A percentile compares a stretch with the other conserved stretches of the same genome.
Evolutionary conservation across 2,797 vertebrate species (phyloP).

Genomic region (Clarias pachynema): DNA sequence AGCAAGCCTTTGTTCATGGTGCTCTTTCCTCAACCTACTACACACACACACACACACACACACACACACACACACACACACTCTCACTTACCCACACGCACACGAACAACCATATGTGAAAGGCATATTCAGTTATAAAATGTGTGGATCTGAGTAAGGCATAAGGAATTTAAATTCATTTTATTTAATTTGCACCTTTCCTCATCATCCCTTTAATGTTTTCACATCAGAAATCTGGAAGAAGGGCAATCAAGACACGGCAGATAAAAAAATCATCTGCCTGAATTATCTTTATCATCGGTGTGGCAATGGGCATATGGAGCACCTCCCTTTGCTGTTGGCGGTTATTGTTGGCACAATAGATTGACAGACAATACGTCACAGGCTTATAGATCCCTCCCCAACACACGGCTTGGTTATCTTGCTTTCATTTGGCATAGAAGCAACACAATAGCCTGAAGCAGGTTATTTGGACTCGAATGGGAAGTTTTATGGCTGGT

Average conservation of each 20-base stretch:
- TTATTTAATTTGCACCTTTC: constrained; percentile 22
- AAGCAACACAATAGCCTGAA: constrained; percentile 56
- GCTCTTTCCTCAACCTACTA: constrained; percentile 24
- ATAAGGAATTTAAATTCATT: constrained; percentile 37
- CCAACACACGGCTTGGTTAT: constrained; percentile 48
- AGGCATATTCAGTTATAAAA: constrained; percentile 41
- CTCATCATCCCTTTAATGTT: constrained; percentile 28
- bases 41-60: background rate
- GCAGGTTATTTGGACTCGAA: constrained; percentile 60
- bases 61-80: background rate
- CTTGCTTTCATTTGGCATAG: constrained; percentile 45
- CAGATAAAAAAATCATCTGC: constrained; percentile 40
- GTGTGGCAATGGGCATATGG: constrained; percentile 51
- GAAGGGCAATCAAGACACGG: constrained; percentile 15
- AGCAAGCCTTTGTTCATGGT: constrained; percentile 43
- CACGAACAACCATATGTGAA: background rate
- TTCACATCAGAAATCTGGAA: constrained; percentile 33
- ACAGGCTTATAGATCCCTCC: constrained; percentile 35
- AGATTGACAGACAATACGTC: constrained; percentile 52
- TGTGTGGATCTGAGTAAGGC: constrained; percentile 22
- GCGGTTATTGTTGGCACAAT: constrained; percentile 56
- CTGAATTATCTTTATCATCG: constrained; percentile 48
- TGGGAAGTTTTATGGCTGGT: constrained; percentile 60
- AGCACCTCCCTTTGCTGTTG: constrained; percentile 42
- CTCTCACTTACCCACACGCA: background rate